Evolutionary conservation across 2,888 invertebrate genomes (phyloP).

Genomic region (Silvanus unidentatus): DNA sequence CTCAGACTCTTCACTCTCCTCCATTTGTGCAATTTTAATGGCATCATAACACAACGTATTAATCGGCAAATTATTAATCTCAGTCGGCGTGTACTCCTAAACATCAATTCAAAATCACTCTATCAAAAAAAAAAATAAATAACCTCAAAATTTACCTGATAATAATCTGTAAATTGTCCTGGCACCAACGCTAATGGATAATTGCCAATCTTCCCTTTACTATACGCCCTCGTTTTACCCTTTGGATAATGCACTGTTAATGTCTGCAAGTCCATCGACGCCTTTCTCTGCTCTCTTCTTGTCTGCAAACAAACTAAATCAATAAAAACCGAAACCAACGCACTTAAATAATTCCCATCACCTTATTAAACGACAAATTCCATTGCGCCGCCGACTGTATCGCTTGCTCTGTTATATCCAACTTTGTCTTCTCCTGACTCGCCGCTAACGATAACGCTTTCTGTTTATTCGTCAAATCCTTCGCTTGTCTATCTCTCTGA

Average conservation of each 20-base stretch:
- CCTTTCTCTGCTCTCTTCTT: conserved; percentile 69
- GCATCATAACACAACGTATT: conserved; percentile 78
- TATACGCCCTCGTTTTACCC: conserved; percentile 44
- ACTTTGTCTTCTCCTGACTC: conserved; percentile 49
- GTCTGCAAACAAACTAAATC: conserved; percentile 29
- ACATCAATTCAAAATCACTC: conserved; percentile 17
- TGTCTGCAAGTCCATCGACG: conserved; percentile 89
- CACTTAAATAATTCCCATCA: conserved; percentile 13
- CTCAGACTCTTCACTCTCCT: conserved; percentile 50
- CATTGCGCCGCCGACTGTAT: conserved; percentile 81
- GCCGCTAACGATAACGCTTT: conserved; percentile 57
- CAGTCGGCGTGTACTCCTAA: conserved; percentile 66
- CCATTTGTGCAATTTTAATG: conserved; percentile 48
- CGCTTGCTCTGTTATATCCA: conserved; percentile 75
- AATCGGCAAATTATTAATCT: conserved; percentile 87
- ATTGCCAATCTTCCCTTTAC: conserved; percentile 53
- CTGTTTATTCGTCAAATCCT: conserved; percentile 62
- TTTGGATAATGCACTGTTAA: conserved; percentile 76
- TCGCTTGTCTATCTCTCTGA: conserved; percentile 63
- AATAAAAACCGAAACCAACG: not conserved
- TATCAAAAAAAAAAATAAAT: not conserved
- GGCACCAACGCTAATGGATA: conserved; percentile 94
- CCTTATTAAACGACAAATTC: conserved; percentile 80
- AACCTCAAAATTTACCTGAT: conserved; percentile 50
- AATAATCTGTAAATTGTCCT: conserved; percentile 92